phyloP scores from a whole-genome alignment of 2,113 vertebrate genomes.

The Toxotes jaculatrix region DNA sequence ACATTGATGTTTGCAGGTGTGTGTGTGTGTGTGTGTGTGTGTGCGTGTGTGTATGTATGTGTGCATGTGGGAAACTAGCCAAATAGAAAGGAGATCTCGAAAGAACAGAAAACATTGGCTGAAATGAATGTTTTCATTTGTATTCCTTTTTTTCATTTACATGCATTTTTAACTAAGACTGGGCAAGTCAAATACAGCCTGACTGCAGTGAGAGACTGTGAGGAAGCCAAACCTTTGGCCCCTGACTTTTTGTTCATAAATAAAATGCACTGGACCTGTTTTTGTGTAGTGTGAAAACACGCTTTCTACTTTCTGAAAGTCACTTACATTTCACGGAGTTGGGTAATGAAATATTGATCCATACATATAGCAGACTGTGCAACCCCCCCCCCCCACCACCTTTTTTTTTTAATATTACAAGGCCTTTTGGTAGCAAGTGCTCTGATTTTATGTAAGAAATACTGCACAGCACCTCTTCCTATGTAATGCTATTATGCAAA shows the following conservation, averaged over 20 bases:
- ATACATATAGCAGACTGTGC: conserved; percentile 3
- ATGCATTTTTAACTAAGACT: conserved; percentile 28
- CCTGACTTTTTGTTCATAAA: conserved; percentile 27
- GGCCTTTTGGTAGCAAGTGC: neutral
- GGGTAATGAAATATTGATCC: conserved; percentile 36
- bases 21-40: conserved; percentile 7
- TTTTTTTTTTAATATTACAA: conserved; percentile 9
- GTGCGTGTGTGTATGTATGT: conserved; percentile 2
- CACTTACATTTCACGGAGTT: conserved; percentile 1
- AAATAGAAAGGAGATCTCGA: neutral
- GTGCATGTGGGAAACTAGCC: conserved; percentile 1
- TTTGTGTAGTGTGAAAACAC: conserved; percentile 1
- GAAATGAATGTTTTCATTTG: conserved; percentile 31
- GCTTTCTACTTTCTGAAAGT: conserved; percentile 12
- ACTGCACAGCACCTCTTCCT: neutral
- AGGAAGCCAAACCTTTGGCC: conserved; percentile 17
- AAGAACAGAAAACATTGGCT: conserved; percentile 9
- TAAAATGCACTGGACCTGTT: conserved; percentile 35
- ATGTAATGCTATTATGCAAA: conserved; percentile 26
- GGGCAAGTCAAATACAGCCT: conserved; percentile 1
- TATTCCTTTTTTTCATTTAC: conserved; percentile 20
- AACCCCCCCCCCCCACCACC: neutral
- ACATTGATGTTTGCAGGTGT: conserved; percentile 15
- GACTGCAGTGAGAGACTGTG: conserved; percentile 8
- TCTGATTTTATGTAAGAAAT: conserved; percentile 18